phyloP scores from a whole-genome alignment of 2,888 invertebrate genomes.

The Lepidocyrtoides sp. region DNA sequence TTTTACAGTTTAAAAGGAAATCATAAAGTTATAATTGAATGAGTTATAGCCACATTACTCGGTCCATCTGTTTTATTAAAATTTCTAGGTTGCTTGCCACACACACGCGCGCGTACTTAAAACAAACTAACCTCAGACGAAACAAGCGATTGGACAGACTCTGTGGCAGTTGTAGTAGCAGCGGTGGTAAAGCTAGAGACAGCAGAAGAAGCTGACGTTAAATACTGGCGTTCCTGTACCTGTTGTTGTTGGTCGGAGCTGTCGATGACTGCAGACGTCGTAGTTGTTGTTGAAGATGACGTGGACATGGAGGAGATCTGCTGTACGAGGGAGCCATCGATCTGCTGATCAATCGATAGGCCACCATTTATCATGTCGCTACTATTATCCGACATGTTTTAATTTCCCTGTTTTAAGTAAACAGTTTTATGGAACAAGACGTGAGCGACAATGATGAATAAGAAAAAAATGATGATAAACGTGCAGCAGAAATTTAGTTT shows the following conservation, averaged over 20 bases:
- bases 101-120: conserved; percentile 23
- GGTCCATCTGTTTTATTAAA: conserved; percentile 43
- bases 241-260: conserved; percentile 55
- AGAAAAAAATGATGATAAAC: not conserved
- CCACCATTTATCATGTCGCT: conserved; percentile 50
- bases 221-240: conserved; percentile 61
- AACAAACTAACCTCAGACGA: conserved; percentile 72
- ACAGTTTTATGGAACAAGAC: not conserved
- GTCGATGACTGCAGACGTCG: conserved; percentile 47
- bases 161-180: conserved; percentile 11
- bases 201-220: not conserved
- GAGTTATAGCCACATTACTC: not conserved
- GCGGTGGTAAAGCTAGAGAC: not conserved
- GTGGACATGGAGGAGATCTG: conserved; percentile 75
- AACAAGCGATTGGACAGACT: conserved; percentile 75
- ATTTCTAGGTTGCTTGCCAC: conserved; percentile 60
- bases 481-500: not conserved
- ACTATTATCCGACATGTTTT: conserved; percentile 71
- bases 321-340: conserved; percentile 64
- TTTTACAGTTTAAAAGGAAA: not conserved
- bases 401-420: not conserved
- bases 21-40: not conserved
- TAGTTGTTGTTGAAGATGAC: conserved; percentile 54
- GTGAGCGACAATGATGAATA: not conserved
- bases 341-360: conserved; percentile 62